Evolutionary conservation across 2,888 invertebrate species (phyloP).

Genomic region (Drosophila siamana): DNA sequence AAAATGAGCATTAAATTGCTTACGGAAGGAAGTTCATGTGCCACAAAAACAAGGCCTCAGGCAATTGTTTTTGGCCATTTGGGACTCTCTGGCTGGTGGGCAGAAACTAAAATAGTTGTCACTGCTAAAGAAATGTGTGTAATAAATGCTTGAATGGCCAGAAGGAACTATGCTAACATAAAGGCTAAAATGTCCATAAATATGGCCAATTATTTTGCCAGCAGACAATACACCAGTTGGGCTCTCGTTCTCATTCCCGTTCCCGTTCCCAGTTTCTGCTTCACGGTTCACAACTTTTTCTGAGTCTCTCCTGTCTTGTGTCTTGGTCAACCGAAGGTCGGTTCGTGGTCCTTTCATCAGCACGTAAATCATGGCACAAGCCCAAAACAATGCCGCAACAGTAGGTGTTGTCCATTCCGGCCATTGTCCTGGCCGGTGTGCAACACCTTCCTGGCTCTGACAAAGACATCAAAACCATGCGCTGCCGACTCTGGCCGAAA

Average conservation of each 20-base stretch:
- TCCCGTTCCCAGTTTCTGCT: not conserved
- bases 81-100: slow-evolving; percentile 24
- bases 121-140: slow-evolving; percentile 47
- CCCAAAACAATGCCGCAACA: slow-evolving; percentile 45
- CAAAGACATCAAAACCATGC: slow-evolving; percentile 73
- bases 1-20: slow-evolving; percentile 85
- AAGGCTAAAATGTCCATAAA: slow-evolving; percentile 83
- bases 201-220: slow-evolving; percentile 79
- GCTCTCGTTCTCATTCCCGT: too few relatives aligned
- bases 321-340: slow-evolving; percentile 45
- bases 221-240: slow-evolving; percentile 47
- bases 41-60: slow-evolving; percentile 76
- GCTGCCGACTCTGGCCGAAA: slow-evolving; percentile 39
- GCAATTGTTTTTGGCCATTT: slow-evolving; percentile 67
- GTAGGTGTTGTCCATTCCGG: slow-evolving; percentile 71
- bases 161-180: slow-evolving; percentile 76
- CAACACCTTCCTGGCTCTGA: slow-evolving; percentile 63
- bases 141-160: slow-evolving; percentile 58
- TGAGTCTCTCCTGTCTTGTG: slow-evolving; percentile 12
- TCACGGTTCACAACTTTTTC: slow-evolving; percentile 12
- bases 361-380: slow-evolving; percentile 79
- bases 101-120: slow-evolving; percentile 75
- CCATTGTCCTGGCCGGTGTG: slow-evolving; percentile 41
- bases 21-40: slow-evolving; percentile 84
- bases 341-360: slow-evolving; percentile 77